Evolutionary conservation across 2,797 vertebrate species (phyloP).

Genomic region (Dallia pectoralis): DNA sequence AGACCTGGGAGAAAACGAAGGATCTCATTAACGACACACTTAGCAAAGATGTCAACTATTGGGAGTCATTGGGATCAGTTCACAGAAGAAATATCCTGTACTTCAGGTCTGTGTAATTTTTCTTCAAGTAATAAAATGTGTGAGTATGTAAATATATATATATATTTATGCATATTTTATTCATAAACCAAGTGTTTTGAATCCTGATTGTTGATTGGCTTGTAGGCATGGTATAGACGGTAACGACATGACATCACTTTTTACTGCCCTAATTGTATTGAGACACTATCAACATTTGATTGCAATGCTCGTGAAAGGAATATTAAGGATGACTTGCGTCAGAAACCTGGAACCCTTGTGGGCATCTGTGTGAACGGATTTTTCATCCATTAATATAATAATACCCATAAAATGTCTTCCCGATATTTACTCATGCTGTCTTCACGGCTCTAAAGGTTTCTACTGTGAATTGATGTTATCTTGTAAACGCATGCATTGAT

Average conservation of each 20-base stretch:
- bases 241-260: no score
- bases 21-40: not conserved
- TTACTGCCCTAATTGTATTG: no score
- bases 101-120: not conserved
- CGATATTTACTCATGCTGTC: slow-evolving; percentile 36
- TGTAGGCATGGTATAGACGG: no score
- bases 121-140: not conserved
- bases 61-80: not conserved
- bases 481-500: slow-evolving; percentile 48
- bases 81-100: not conserved
- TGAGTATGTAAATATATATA: no score
- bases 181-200: no score
- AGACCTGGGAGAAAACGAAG: slow-evolving; percentile 25
- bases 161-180: no score
- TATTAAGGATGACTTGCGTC: not conserved
- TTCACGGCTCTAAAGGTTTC: slow-evolving; percentile 31
- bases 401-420: slow-evolving; percentile 51
- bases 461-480: slow-evolving; percentile 27
- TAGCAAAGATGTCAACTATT: not conserved
- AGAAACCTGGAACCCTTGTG: not conserved
- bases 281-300: not conserved
- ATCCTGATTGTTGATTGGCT: no score
- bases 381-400: not conserved
- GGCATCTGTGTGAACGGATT: not conserved
- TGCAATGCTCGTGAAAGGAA: not conserved